Base-by-base conservation (phyloP, 2,888 invertebrate genomes). In the Amblyjoppa proteus region DNA sequence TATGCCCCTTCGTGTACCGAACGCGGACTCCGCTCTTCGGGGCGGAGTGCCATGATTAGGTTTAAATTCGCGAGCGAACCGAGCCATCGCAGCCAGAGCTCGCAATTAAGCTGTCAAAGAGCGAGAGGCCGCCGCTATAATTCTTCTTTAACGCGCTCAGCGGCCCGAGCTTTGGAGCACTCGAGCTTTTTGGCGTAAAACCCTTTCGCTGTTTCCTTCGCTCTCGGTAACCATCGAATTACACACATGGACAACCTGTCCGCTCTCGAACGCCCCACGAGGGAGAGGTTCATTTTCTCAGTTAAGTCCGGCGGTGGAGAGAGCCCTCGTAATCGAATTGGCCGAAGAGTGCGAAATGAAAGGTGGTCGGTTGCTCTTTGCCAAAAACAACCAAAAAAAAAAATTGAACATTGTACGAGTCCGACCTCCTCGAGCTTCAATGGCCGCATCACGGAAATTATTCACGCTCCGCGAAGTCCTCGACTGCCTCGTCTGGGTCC, bases 81-180 rank as follows among this genome's bases (percentile, higher is more conserved):
- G 11, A 51, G 41, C 16, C 68, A 41, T 70, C 64, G 58, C 75
- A 28, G 53, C 34, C 16, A 41, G 5, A 56, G 71, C 56, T 25
- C 28, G 76, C 45, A 85, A 85, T 85, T 77, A 70, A 56, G 38
- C 41, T 71, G 20, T 71, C 16, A 16, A 25, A 28, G 56, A 77
- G 41, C 41, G 11, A 64, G 51, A 64, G 38, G 74, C 28, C 20
- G 20, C 53, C n/a, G 25, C n/a, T 9, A 31, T 64, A 75, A 75
- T 75, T 79, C 69, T 51, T n/a, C 31, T 20, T 38, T 34, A 58
- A 31, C 71, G 41, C 49, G 41, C 53, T 34, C 64, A 3, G 31
- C 25, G 61, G 6, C 28, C 5, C 61, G 61, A 61, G 16, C 61
- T 4, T 38, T 11, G 13, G 45, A 45, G 34, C 16, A 53, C 38